Evolutionary conservation across 2,797 vertebrate species (phyloP).

Genomic region (Triplophysa bombifrons): DNA sequence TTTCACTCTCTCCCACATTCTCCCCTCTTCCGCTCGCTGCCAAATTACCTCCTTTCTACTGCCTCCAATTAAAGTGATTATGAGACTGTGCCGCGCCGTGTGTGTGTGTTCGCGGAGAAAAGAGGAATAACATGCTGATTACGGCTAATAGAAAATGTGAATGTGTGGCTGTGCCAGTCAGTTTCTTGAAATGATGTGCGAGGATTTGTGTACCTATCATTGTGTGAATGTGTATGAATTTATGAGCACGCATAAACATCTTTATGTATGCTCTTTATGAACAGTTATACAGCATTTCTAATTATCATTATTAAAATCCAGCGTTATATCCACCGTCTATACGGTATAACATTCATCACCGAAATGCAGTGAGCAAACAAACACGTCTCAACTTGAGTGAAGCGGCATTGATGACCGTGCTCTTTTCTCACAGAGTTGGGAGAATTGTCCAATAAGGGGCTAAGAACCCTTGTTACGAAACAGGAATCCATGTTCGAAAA

Average conservation of each 20-base stretch:
- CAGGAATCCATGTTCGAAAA: too few relatives aligned
- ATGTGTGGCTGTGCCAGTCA: constrained; percentile 2
- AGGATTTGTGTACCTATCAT: not conserved
- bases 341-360: too few relatives aligned
- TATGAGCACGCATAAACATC: constrained; percentile 19
- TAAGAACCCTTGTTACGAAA: too few relatives aligned
- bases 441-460: too few relatives aligned
- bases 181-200: not conserved
- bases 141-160: constrained; percentile 57
- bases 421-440: too few relatives aligned
- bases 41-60: constrained; percentile 62
- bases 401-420: too few relatives aligned
- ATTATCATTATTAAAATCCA: too few relatives aligned
- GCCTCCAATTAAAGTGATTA: constrained; percentile 68
- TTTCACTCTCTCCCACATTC: constrained; percentile 48
- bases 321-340: too few relatives aligned
- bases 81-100: constrained; percentile 54
- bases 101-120: constrained; percentile 48
- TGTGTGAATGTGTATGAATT: not conserved
- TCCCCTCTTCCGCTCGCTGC: constrained; percentile 42
- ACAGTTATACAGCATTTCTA: constrained; percentile 1
- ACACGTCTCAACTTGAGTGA: too few relatives aligned
- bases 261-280: not conserved
- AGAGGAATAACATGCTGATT: constrained; percentile 64
- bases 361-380: too few relatives aligned